Conservation (phyloP, 2,797 vertebrate species). For the Sebastes baramenuke region DNA sequence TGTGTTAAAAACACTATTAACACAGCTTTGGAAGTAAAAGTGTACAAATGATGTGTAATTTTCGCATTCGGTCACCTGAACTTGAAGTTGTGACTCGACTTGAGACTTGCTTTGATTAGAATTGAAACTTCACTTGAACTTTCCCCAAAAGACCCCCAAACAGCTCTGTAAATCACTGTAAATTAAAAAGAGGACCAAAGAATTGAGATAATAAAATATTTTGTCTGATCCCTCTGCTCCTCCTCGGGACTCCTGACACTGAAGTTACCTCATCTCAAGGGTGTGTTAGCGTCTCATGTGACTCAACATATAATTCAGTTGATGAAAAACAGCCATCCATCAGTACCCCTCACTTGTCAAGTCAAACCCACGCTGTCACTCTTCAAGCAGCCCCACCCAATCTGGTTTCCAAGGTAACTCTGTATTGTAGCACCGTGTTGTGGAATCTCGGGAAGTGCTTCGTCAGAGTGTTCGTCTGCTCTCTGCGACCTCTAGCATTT, state of each 20-base stretch:
- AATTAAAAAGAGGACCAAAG: not conserved
- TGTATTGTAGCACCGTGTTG: conserved; percentile 69
- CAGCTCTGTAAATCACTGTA: not conserved
- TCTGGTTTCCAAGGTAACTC: conserved; percentile 62
- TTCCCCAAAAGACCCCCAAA: not conserved
- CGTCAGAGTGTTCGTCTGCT: conserved; percentile 36
- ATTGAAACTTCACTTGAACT: not conserved
- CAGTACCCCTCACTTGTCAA: conserved; percentile 19
- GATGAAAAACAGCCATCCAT: conserved; percentile 27
- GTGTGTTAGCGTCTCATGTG: conserved; percentile 31
- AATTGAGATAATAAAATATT: not conserved
- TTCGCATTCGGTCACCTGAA: not conserved
- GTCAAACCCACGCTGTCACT: conserved; percentile 33
- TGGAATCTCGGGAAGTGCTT: conserved; percentile 69
- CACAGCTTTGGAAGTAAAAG: not conserved
- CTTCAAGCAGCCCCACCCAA: conserved; percentile 27
- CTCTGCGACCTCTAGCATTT: conserved; percentile 37
- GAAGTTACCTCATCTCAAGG: conserved; percentile 32
- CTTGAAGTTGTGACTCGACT: not conserved
- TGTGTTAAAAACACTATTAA: not conserved
- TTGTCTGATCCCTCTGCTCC: not conserved
- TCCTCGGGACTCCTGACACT: not conserved
- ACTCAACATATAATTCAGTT: conserved; percentile 44
- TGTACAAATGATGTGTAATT: not conserved
- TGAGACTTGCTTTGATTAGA: not conserved